phyloP scores from a whole-genome alignment of 2,113 vertebrate genomes.

The Percina caprodes region DNA sequence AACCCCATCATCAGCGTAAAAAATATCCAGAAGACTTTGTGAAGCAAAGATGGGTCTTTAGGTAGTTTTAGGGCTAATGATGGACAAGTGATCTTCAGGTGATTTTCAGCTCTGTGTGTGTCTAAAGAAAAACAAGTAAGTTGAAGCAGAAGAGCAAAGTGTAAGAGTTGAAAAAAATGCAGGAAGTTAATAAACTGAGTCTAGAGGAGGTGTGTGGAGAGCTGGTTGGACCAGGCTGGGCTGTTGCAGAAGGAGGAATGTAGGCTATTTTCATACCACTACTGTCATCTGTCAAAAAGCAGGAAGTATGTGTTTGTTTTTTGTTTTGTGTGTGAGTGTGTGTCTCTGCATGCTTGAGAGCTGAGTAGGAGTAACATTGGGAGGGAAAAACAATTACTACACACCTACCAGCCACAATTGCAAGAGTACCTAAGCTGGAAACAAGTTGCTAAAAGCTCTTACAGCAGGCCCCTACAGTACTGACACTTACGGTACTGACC shows the following conservation, averaged over 20 bases:
- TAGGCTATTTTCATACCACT: constrained; percentile 65
- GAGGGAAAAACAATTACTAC: constrained; percentile 59
- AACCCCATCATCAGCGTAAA: neutral
- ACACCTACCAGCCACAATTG: constrained; percentile 57
- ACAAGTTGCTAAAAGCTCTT: constrained; percentile 45
- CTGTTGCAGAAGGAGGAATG: constrained; percentile 68
- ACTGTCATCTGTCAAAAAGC: constrained; percentile 71
- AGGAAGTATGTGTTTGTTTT: constrained; percentile 18
- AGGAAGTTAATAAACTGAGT: constrained; percentile 11
- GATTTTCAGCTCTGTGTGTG: neutral
- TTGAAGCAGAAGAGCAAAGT: neutral
- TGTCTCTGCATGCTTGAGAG: constrained; percentile 38
- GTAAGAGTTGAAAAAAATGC: neutral
- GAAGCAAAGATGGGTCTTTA: neutral
- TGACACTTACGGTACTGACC: constrained; percentile 17
- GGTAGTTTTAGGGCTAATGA: neutral
- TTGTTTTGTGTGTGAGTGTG: neutral
- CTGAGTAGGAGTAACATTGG: constrained; percentile 61
- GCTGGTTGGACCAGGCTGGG: constrained; percentile 70
- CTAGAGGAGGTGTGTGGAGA: constrained; percentile 12
- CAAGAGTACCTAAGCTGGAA: constrained; percentile 9
- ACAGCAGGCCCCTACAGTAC: neutral
- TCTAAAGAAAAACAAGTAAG: neutral
- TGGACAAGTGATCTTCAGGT: neutral
- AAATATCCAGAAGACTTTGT: constrained; percentile 6